phyloP scores from a whole-genome alignment of 2,888 invertebrate species.

The Masnerella sp. region DNA sequence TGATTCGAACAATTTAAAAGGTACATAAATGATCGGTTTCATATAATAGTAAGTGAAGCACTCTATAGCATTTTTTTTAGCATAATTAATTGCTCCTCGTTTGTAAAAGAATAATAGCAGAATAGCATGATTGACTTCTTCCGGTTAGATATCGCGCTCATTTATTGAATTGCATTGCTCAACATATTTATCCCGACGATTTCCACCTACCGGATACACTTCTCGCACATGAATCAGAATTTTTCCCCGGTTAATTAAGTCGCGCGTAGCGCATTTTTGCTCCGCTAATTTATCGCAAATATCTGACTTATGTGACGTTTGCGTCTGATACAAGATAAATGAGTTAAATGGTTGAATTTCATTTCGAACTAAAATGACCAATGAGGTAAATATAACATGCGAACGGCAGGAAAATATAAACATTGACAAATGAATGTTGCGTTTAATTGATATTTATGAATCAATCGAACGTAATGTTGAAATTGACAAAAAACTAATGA shows the following conservation, averaged over 20 bases:
- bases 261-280: constrained; percentile 12
- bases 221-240: constrained; percentile 21
- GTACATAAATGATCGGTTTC: constrained; percentile 5
- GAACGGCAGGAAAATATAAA: constrained; percentile 8
- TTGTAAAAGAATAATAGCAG: constrained; percentile 26
- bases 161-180: constrained; percentile 20
- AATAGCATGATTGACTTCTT: constrained; percentile 33
- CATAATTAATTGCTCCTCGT: constrained; percentile 29
- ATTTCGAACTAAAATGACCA: constrained; percentile 17
- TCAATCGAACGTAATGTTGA: not conserved
- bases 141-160: constrained; percentile 26
- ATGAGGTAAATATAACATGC: constrained; percentile 2
- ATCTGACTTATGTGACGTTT: constrained; percentile 8
- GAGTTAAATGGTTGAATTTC: not conserved
- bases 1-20: constrained; percentile 24
- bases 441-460: constrained; percentile 17
- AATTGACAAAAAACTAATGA: not conserved
- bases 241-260: constrained; percentile 22
- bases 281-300: constrained; percentile 4
- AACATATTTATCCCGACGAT: constrained; percentile 13
- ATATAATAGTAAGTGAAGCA: constrained; percentile 24
- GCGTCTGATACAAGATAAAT: constrained; percentile 23
- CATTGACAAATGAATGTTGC: constrained; percentile 3
- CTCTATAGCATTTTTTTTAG: constrained; percentile 22
- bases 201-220: constrained; percentile 21